A percentile compares a stretch with the other conserved stretches of the same genome.
phyloP scores from a whole-genome alignment of 2,888 invertebrate genomes.

The Lymantria dispar region DNA sequence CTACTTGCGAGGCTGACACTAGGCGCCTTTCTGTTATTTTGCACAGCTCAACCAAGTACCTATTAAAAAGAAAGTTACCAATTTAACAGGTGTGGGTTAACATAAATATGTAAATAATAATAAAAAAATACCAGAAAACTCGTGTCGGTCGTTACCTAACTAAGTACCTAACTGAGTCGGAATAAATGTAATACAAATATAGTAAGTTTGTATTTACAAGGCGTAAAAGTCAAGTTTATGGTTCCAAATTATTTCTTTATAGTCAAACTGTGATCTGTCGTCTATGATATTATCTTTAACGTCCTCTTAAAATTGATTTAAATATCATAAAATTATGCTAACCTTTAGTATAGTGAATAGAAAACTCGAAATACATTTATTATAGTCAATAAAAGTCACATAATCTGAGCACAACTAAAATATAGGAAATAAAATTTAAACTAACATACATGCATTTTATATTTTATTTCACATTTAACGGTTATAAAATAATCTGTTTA shows the following conservation, averaged over 20 bases:
- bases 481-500: slow-evolving; percentile 22
- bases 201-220: slow-evolving; percentile 8
- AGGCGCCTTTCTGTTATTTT: no score
- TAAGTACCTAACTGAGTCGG: no score
- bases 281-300: neutral
- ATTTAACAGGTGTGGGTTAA: no score
- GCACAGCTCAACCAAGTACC: no score
- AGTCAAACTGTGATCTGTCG: neutral
- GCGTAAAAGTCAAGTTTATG: neutral
- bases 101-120: no score
- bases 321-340: neutral
- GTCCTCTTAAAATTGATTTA: neutral
- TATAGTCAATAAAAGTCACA: slow-evolving; percentile 1
- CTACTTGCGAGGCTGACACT: no score
- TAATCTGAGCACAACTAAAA: neutral
- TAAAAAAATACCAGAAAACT: no score
- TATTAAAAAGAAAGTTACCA: no score
- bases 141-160: no score
- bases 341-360: neutral
- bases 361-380: slow-evolving; percentile 1
- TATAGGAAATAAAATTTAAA: slow-evolving; percentile 9
- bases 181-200: no score
- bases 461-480: slow-evolving; percentile 15
- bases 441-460: slow-evolving; percentile 1
- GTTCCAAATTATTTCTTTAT: neutral